Conservation (phyloP, 2,888 invertebrate species). For the Nomada lathburiana region DNA sequence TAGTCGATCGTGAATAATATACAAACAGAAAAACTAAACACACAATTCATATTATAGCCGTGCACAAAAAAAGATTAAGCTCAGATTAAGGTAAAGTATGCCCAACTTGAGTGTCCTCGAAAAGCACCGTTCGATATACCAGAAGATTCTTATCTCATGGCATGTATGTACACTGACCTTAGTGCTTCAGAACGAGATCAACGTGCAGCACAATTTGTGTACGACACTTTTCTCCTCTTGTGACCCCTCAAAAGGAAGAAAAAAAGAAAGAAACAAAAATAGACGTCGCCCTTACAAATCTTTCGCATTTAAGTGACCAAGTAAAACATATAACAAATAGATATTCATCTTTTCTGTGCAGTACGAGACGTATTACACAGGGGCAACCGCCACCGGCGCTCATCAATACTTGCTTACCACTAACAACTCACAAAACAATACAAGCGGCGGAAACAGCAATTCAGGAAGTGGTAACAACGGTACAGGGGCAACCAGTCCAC, state of each 20-base stretch:
- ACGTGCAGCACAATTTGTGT: neutral
- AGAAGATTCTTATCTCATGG: conserved; percentile 19
- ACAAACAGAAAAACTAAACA: neutral
- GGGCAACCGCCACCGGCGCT: conserved; percentile 81
- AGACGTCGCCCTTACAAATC: neutral
- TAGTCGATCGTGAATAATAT: neutral
- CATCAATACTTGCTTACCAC: conserved; percentile 84
- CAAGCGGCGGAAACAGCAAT: conserved; percentile 72
- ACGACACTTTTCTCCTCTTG: neutral
- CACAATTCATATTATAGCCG: conserved; percentile 4
- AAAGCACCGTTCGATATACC: neutral
- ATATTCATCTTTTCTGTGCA: conserved; percentile 66
- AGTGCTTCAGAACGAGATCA: conserved; percentile 20
- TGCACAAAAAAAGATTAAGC: conserved; percentile 5
- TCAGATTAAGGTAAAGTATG: conserved; percentile 29
- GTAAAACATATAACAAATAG: neutral
- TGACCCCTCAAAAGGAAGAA: too few species aligned
- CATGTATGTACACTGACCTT: conserved; percentile 53
- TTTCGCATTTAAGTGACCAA: neutral
- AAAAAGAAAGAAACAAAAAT: neutral
- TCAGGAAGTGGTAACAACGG: conserved; percentile 73
- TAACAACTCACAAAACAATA: conserved; percentile 81
- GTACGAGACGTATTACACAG: conserved; percentile 83
- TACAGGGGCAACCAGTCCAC: conserved; percentile 77
- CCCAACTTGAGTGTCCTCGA: neutral